Conservation (phyloP, 2,797 vertebrate species). For the Catharus ustulatus region DNA sequence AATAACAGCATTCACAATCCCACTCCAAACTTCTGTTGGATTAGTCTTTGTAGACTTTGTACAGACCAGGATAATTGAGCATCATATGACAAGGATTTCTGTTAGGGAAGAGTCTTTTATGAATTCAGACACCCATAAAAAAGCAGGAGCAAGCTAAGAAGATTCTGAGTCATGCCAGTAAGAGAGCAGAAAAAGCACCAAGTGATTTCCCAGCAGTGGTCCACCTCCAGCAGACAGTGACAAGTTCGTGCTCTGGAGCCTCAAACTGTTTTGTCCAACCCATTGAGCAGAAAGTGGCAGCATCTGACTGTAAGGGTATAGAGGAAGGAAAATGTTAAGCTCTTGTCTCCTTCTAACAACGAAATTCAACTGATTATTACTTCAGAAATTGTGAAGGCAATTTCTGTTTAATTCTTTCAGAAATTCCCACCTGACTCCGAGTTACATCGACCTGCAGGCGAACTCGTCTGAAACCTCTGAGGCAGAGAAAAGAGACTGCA, state of each 20-base stretch:
- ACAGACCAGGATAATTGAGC: background rate
- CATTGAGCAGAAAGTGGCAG: background rate
- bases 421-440: background rate
- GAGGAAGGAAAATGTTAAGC: background rate
- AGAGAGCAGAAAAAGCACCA: background rate
- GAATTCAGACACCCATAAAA: background rate
- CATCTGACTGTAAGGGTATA: rapidly evolving
- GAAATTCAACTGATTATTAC: background rate
- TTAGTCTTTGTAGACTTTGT: background rate
- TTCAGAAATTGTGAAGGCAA: background rate
- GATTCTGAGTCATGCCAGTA: background rate
- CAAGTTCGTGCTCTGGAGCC: background rate
- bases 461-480: background rate
- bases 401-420: background rate
- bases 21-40: background rate
- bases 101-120: background rate
- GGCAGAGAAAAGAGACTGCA: background rate
- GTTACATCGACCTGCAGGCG: no score
- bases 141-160: background rate
- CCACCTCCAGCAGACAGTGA: background rate
- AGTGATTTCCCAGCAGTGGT: background rate
- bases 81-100: background rate
- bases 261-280: background rate
- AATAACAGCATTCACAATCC: background rate
- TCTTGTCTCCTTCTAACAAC: background rate